phyloP scores from a whole-genome alignment of 37 sponge, comb jelly and placozoan genomes.

The Ephydatia muelleri region DNA sequence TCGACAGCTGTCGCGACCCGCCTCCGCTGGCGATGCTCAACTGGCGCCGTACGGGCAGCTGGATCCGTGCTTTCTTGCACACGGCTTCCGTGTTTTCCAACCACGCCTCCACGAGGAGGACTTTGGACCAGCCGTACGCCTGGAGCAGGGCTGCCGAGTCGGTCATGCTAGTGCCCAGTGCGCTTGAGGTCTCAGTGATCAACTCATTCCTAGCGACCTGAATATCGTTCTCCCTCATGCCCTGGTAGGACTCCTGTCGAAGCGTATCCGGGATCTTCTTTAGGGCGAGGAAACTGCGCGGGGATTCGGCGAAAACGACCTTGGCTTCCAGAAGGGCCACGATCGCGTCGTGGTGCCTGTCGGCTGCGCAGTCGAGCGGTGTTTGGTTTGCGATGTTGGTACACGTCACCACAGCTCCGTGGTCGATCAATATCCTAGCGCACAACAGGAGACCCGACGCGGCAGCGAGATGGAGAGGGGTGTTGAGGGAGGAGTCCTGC shows the following conservation, averaged over 20 bases:
- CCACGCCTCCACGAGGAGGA: slow-evolving; percentile 20
- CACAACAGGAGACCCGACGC: slow-evolving; percentile 9
- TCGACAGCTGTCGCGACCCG: slow-evolving; percentile 2
- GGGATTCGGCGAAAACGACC: slow-evolving; percentile 18
- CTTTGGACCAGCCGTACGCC: slow-evolving; percentile 22
- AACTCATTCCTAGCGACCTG: neutral
- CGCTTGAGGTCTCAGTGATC: neutral
- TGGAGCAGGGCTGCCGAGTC: slow-evolving; percentile 7
- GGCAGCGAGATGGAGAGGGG: slow-evolving; percentile 34
- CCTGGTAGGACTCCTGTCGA: slow-evolving; percentile 30
- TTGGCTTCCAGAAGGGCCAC: slow-evolving; percentile 19
- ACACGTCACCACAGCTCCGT: neutral
- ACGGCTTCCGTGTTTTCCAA: neutral
- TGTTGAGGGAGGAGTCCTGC: slow-evolving; percentile 24
- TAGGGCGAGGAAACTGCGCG: neutral
- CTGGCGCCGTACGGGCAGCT: slow-evolving; percentile 11
- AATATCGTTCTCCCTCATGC: neutral
- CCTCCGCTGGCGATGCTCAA: slow-evolving; percentile 2
- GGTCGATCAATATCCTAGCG: slow-evolving; percentile 13
- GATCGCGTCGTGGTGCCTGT: neutral
- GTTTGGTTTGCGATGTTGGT: slow-evolving; percentile 38
- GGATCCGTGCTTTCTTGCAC: slow-evolving; percentile 15
- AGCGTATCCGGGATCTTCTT: slow-evolving; percentile 1
- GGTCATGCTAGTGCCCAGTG: neutral
- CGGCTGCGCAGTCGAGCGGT: slow-evolving; percentile 27